A percentile compares a stretch with the other conserved stretches of the same genome.
These are phyloP conservation scores for Syngnathoides biaculeatus DNA, from an alignment of 2,113 vertebrate species.

Conservation along the genomic window DNA sequence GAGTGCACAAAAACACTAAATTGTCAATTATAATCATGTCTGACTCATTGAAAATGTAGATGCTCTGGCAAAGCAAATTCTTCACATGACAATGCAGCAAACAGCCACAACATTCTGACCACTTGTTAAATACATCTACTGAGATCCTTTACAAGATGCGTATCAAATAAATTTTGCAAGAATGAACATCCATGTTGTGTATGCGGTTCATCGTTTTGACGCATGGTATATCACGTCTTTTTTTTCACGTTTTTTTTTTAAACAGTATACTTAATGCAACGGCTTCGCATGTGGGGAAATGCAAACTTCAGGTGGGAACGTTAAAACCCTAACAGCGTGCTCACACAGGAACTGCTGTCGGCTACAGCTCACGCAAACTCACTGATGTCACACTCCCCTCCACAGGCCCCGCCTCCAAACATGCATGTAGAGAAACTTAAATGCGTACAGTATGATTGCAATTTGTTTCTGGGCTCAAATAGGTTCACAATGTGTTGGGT, in stretches of 20 bases:
- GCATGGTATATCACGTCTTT: no score
- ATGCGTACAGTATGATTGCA: not conserved
- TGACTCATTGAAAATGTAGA: constrained; percentile 24
- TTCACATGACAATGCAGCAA: constrained; percentile 22
- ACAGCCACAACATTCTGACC: not conserved
- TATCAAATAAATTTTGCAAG: no score
- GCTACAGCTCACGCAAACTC: not conserved
- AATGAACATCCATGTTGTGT: no score
- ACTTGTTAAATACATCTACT: no score
- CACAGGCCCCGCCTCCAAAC: no score
- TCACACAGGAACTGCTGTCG: not conserved
- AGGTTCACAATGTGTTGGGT: not conserved
- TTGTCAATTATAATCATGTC: constrained; percentile 16
- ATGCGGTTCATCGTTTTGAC: no score
- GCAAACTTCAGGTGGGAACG: not conserved
- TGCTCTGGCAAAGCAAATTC: constrained; percentile 15
- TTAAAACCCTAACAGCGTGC: not conserved
- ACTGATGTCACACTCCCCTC: no score
- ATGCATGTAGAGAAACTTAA: no score
- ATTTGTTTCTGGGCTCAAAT: not conserved
- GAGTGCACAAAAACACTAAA: constrained; percentile 17
- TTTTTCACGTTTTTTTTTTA: no score
- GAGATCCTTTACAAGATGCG: no score
- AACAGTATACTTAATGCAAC: not conserved
- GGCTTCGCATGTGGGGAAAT: not conserved